A percentile compares a stretch with the other conserved stretches of the same genome.
Conservation (phyloP, 92 coral and sea anemone species). For the Palythoa grandis region DNA sequence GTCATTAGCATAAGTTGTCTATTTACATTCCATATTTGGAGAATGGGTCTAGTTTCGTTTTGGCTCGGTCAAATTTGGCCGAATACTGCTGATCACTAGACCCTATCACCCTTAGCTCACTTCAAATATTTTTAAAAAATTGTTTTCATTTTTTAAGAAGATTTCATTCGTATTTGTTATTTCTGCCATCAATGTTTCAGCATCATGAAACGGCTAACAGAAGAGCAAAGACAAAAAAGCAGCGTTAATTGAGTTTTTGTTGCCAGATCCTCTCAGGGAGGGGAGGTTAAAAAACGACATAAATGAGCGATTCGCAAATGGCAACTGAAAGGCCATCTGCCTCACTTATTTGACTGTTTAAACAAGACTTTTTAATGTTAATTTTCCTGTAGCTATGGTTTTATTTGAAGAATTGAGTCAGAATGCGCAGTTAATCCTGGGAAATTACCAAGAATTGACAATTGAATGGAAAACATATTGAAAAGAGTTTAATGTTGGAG, state of each 20-base stretch:
- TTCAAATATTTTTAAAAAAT: not conserved
- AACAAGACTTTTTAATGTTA: slow-evolving; percentile 47
- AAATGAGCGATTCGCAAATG: not conserved
- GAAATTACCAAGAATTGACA: slow-evolving; percentile 44
- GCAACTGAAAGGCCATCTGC: slow-evolving; percentile 5
- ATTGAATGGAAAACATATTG: slow-evolving; percentile 34
- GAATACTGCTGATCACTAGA: not conserved
- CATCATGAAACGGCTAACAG: slow-evolving; percentile 12
- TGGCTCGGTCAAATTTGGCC: slow-evolving; percentile 19
- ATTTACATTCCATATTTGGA: slow-evolving; percentile 37
- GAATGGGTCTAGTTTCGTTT: slow-evolving; percentile 28
- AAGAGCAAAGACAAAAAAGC: slow-evolving; percentile 11
- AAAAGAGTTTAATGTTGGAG: not conserved
- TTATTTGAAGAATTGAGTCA: slow-evolving; percentile 50
- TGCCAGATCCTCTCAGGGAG: slow-evolving; percentile 9
- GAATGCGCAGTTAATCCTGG: slow-evolving; percentile 46
- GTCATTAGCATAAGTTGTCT: slow-evolving; percentile 5
- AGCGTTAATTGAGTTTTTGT: not conserved
- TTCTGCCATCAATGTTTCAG: not conserved
- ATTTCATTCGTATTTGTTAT: not conserved
- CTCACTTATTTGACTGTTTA: slow-evolving; percentile 48
- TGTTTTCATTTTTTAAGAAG: not conserved
- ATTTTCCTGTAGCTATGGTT: slow-evolving; percentile 62
- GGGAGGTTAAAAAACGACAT: not conserved
- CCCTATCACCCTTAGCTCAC: too few relatives aligned